phyloP scores from a whole-genome alignment of 2,113 vertebrate species.

The Siniperca chuatsi region DNA sequence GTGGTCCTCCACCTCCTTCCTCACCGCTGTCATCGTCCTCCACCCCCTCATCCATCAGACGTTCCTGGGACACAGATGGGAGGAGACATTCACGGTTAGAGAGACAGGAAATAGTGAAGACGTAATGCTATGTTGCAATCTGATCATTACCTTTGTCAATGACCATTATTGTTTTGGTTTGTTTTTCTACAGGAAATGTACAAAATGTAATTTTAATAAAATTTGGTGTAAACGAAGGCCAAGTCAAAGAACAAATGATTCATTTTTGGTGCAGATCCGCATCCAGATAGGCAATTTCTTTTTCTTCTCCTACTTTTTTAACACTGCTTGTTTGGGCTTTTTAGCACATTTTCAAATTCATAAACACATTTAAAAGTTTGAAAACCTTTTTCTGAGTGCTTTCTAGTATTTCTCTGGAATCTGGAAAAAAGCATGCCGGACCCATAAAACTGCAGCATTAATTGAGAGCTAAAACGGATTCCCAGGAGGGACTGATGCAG shows the following conservation, averaged over 20 bases:
- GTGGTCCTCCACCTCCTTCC: constrained; percentile 84
- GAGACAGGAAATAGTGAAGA: neutral
- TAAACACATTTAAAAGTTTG: too few species aligned
- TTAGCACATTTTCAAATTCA: too few species aligned
- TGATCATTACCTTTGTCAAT: neutral
- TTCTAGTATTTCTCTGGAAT: too few species aligned
- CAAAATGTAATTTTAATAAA: neutral
- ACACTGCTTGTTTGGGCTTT: neutral
- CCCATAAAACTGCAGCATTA: too few species aligned
- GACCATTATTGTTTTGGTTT: neutral
- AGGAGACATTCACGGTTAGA: neutral
- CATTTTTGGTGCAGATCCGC: neutral
- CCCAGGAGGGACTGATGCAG: too few species aligned
- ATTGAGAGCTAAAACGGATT: too few species aligned
- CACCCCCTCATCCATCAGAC: constrained; percentile 95
- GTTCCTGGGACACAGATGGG: constrained; percentile 86
- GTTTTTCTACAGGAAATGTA: neutral
- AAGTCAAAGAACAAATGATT: neutral
- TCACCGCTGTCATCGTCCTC: constrained; percentile 87
- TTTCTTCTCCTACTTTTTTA: neutral
- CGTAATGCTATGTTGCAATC: too few species aligned
- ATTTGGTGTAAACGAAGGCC: neutral
- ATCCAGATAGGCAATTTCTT: neutral
- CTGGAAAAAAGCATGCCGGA: too few species aligned
- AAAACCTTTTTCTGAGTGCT: too few species aligned